Base-by-base conservation (phyloP, 2,113 vertebrate genomes). In the Peromyscus polionotus region DNA sequence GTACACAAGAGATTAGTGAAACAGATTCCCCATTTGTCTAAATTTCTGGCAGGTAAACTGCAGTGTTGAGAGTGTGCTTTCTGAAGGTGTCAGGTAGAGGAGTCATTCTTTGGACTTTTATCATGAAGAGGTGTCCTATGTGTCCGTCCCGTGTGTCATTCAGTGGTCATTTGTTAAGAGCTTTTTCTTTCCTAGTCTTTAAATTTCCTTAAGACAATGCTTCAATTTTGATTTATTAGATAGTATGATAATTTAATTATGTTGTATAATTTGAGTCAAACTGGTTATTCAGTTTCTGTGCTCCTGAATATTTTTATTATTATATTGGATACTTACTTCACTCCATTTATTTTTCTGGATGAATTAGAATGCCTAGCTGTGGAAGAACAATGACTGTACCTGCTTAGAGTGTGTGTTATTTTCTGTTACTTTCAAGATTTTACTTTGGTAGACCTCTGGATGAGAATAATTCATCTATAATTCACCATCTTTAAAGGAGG, bases 221-320 rank as follows among this genome's bases (percentile, higher is more conserved):
- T 77, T 97, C 80, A 76, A 85, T 91, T 90, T 73, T 39, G 19
- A 63, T 73, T 88, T 42, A 67, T 84, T 88, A 85, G 48, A 76
- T 80, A 26, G 7, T 20, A 57, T 63, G 88, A 13, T 92, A 73
- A 39, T 68, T 79, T 67, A 93, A 93, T 94, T 90, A 22, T 63
- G 48, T 20, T 81, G 33, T 84, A 57, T 33, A 84, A 17, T 88
- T 91, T 70, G n/a, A 45, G 45, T 33, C 54, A 70, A 81, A 8
- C 10, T 85, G 28, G 68, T 57, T 90, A 67, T 88, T 95, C 33
- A 73, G 13, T 83, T 79, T 17, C 22, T 85, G 36, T 20, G 7
- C 12, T 61, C 42, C 51, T 65, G 79, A 86, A 65, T 70, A 51
- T 90, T 85, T 48, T 57, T 54, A 54, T 45, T 65, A 28, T 73